These are phyloP conservation scores for Frieseomelitta varia DNA, from an alignment of 1,140 invertebrate genomes.

Conservation along the genomic window DNA sequence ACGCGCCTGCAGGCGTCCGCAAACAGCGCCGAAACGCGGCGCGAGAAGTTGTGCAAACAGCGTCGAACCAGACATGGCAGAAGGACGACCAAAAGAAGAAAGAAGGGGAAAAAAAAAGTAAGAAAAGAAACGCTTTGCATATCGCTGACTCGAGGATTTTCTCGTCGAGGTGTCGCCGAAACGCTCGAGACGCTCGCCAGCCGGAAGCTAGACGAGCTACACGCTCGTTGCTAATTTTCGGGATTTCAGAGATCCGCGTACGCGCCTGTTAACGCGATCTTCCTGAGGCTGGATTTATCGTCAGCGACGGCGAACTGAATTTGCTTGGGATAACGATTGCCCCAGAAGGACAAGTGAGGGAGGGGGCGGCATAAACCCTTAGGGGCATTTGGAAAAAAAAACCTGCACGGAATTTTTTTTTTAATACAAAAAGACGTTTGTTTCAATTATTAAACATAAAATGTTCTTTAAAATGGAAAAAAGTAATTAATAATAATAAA, in stretches of 20 bases:
- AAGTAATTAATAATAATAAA: too few relatives aligned
- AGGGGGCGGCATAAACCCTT: too few relatives aligned
- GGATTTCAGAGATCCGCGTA: slow-evolving; percentile 17
- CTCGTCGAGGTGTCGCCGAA: background rate
- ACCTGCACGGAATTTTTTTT: too few relatives aligned
- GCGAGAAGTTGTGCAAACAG: slow-evolving; percentile 53
- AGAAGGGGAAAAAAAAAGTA: background rate
- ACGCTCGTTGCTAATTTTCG: slow-evolving; percentile 29
- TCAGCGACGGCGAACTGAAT: background rate
- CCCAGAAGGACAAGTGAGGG: too few relatives aligned
- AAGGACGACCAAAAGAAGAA: background rate
- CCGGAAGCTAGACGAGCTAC: background rate
- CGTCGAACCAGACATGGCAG: background rate
- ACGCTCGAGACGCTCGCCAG: background rate
- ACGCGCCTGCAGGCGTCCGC: slow-evolving; percentile 16
- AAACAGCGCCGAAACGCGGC: slow-evolving; percentile 39
- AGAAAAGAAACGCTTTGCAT: slow-evolving; percentile 29
- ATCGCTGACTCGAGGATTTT: slow-evolving; percentile 47
- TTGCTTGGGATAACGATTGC: background rate
- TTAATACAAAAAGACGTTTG: too few relatives aligned
- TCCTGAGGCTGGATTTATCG: background rate
- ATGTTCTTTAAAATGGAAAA: too few relatives aligned
- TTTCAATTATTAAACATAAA: too few relatives aligned
- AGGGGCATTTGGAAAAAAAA: too few relatives aligned
- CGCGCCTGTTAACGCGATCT: background rate